phyloP scores from a whole-genome alignment of 2,797 vertebrate species.

The Enteromius anoplus region DNA sequence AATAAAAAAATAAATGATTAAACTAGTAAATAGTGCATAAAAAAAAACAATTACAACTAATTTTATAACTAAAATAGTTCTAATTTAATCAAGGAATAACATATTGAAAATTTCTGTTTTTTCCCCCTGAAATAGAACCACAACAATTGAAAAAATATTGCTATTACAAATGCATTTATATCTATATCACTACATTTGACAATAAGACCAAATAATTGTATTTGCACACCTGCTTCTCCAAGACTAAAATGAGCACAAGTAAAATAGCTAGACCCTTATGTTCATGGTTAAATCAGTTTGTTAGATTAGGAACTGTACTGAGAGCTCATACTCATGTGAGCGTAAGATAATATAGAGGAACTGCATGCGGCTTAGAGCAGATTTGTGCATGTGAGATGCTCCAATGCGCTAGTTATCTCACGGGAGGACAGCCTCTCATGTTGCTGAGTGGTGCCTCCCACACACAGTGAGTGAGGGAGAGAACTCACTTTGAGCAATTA shows the following conservation, averaged over 20 bases:
- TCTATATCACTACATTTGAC: background rate
- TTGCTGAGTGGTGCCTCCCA: slow-evolving; percentile 61
- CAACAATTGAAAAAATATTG: background rate
- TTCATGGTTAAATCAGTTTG: slow-evolving; percentile 64
- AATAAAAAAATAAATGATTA: background rate
- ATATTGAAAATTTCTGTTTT: background rate
- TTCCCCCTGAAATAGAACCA: background rate
- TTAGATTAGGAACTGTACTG: slow-evolving; percentile 64
- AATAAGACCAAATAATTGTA: background rate
- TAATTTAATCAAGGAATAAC: background rate
- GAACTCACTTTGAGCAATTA: slow-evolving; percentile 61
- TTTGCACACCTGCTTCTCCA: background rate
- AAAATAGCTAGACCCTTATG: slow-evolving; percentile 1
- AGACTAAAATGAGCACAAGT: background rate
- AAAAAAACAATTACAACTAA: background rate
- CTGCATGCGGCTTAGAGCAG: slow-evolving; percentile 64
- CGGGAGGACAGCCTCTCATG: slow-evolving; percentile 56
- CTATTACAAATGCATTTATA: background rate
- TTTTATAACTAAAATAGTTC: background rate
- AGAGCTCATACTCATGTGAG: slow-evolving; percentile 69
- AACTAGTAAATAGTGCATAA: background rate
- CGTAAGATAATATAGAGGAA: slow-evolving; percentile 69
- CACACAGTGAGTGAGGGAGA: slow-evolving; percentile 45
- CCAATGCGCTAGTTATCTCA: slow-evolving; percentile 59
- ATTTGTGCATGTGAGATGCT: slow-evolving; percentile 62